Base-by-base conservation (phyloP, 2,797 vertebrate genomes). In the Esox masquinongy region DNA sequence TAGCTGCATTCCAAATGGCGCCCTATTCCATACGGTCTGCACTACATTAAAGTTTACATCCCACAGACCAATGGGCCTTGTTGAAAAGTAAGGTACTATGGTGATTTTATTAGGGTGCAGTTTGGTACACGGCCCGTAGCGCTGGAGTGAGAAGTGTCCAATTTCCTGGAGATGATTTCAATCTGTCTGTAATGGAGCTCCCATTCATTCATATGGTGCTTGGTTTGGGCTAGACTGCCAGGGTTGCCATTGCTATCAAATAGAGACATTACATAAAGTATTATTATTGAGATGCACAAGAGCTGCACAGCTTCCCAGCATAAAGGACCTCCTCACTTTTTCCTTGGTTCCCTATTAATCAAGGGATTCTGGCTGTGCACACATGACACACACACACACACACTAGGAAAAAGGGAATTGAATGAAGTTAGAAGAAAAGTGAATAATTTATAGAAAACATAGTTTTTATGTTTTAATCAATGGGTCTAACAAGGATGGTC, bases 371-470 rank as follows among this genome's bases (percentile, higher is more conserved):
- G 19, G 8, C 31, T 68, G 31, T 7, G 19, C 22, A 74, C 61
- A 67, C 39, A 67, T 26, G 11, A 22, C 12, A 0, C 68, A 70
- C 70, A 56, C 70, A 16, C 39, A 43, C 39, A 3, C 39, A 43
- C 39, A 2, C 39, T n/a, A n/a, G n/a, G n/a, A n/a, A 43, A 82
- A 80, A 75, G 70, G 59, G 77, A 84, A 86, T 88, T 84, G 85
- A 93, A 39, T 39, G 89, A 88, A 85, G 83, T 76, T 76, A 73
- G 72, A 50, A 49, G 85, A 87, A 86, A 74, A 75, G 80, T 90
- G 78, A 88, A 91, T 90, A 78, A 88, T 89, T 89, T 81, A 90
- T 88, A 73, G 81, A 79, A 77, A 87, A 87, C 77, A 49, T 77
- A 79, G 74, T 39, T 39, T 39, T 5, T 39, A 8, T 79, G 75